Evolutionary conservation across 2,797 vertebrate genomes (phyloP).

Genomic region (Chaunax sp.): DNA sequence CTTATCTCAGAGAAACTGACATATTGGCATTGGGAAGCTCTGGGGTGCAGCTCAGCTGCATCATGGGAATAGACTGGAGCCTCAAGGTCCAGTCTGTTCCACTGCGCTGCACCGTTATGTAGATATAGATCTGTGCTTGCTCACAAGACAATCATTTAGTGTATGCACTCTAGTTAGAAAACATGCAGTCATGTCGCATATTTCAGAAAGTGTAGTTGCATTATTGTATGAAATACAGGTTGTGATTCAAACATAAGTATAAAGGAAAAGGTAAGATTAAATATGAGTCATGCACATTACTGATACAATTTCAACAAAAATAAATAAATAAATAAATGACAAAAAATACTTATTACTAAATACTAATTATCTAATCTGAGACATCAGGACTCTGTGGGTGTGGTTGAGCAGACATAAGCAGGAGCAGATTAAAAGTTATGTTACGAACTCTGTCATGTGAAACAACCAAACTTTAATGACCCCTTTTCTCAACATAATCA

Average conservation of each 20-base stretch:
- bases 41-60: conserved; percentile 46
- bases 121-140: conserved; percentile 24
- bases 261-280: neutral
- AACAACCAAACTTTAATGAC: too few species aligned
- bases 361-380: neutral
- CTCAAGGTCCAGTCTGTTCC: conserved; percentile 21
- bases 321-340: too few species aligned
- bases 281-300: neutral
- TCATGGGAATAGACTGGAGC: conserved; percentile 31
- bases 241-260: neutral
- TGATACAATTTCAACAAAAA: neutral
- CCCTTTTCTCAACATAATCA: too few species aligned
- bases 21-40: conserved; percentile 46
- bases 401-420: neutral
- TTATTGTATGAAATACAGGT: neutral
- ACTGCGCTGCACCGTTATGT: conserved; percentile 18
- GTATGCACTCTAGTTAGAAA: neutral
- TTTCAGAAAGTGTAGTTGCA: too few species aligned
- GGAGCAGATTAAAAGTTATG: too few species aligned
- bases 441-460: too few species aligned
- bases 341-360: neutral
- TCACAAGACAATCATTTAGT: conserved; percentile 16
- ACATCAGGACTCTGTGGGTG: neutral
- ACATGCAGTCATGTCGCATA: too few species aligned
- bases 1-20: conserved; percentile 45